Conservation (phyloP, 1,140 invertebrate genomes). For the Drosophila micromelanica region DNA sequence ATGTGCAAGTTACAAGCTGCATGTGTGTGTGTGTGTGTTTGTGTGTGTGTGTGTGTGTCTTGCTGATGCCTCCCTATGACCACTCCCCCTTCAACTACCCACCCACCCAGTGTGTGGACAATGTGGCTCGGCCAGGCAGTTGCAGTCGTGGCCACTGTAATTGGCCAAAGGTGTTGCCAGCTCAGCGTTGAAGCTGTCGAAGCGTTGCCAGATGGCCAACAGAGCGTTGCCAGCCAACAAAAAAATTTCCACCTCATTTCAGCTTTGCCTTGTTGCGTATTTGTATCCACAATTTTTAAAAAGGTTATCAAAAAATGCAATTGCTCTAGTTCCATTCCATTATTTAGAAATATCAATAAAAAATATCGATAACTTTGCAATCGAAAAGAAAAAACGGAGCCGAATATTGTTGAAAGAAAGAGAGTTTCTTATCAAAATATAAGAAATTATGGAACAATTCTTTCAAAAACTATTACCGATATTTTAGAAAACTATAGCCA, state of each 20-base stretch:
- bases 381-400: too few species aligned
- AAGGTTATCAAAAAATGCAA: too few species aligned
- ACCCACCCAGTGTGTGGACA: background rate
- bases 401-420: too few species aligned
- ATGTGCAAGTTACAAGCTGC: slow-evolving; percentile 63
- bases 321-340: too few species aligned
- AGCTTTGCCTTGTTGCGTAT: too few species aligned
- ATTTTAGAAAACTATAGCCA: too few species aligned
- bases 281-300: too few species aligned
- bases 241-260: background rate
- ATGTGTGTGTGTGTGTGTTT: slow-evolving; percentile 12
- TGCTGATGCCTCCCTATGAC: background rate
- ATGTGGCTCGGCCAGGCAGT: background rate
- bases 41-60: slow-evolving; percentile 31
- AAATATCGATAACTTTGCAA: too few species aligned
- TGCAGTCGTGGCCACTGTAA: background rate
- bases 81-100: background rate
- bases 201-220: background rate
- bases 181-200: background rate
- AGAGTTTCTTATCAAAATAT: too few species aligned
- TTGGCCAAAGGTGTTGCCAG: background rate
- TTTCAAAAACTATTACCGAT: too few species aligned
- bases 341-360: too few species aligned
- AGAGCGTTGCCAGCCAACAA: background rate
- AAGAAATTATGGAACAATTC: too few species aligned